Percentiles rank a stretch among this genome's conserved stretches.
Evolutionary conservation across 2,797 vertebrate genomes (phyloP).

Genomic region (Sebastes nivosus): DNA sequence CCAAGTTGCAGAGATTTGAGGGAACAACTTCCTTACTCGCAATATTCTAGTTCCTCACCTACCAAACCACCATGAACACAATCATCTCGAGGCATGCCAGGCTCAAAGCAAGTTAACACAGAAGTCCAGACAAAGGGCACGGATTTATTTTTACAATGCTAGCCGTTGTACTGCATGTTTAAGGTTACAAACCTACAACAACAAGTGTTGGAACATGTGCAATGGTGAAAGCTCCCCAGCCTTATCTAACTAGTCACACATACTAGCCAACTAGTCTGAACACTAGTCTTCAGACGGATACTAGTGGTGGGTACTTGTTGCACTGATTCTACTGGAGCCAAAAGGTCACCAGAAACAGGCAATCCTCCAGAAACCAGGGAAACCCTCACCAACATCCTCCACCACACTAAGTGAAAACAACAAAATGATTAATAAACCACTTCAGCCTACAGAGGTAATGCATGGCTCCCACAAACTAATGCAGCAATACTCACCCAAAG

Average conservation of each 20-base stretch:
- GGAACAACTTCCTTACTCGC: no score
- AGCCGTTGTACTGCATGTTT: neutral
- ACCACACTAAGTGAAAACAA: neutral
- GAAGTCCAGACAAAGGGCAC: rapidly evolving
- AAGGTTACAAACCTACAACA: neutral
- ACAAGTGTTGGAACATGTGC: neutral
- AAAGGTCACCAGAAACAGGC: neutral
- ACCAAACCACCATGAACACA: neutral
- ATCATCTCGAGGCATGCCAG: neutral
- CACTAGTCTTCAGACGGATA: neutral
- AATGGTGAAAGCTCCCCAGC: neutral
- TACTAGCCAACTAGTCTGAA: neutral
- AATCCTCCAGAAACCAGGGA: neutral
- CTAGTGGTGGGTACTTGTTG: neutral
- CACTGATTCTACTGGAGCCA: neutral
- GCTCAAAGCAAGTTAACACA: neutral
- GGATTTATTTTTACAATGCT: neutral
- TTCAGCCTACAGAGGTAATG: neutral
- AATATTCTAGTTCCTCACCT: no score
- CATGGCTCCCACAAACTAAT: neutral
- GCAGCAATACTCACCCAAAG: no score
- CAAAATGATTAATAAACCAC: neutral
- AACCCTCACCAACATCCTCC: neutral
- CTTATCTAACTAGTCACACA: neutral
- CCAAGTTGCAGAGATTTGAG: no score